Evolutionary conservation across 2,888 invertebrate genomes (phyloP), one percentile per base, ranked within the genome.

Genomic region (Neelides folsomi): DNA sequence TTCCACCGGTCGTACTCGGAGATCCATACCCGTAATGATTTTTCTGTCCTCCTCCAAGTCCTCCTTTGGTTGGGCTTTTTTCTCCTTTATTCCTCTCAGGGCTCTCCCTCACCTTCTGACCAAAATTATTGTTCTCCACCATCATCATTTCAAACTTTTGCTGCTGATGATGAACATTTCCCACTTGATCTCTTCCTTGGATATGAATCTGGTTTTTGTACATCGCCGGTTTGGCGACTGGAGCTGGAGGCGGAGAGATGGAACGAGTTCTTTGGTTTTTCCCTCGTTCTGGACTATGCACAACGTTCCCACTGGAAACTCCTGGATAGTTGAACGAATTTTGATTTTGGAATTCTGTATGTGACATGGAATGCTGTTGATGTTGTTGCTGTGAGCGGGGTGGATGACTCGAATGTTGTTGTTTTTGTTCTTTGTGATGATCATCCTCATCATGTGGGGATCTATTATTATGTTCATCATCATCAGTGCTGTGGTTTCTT

Each of bases 231-330:
- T 39, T 47, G 44, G 45, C 37, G 15, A 75, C 75, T 36, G 76
- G 76, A 66, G 73, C 75, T 40, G 76, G 69, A 52, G 71, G 65
- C 50, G 71, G 71, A 2, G 72, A 71, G 50, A 68, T 73, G 48
- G 73, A 73, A 55, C 74, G 73, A 66, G 75, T 74, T 58, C 63
- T 58, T 47, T 63, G 63, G 53, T 61, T 59, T 42, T 53, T 57
- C 18, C 47, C 42, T 41, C 62, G 62, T 19, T 27, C 27, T 3
- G 27, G 27, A 27, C 42, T 41, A 13, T 49, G 49, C 18, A 27
- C 34, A 2, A 42, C 27, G 42, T 13, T 42, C 42, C 16, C 18
- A 18, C 18, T 12, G 16, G 18, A 16, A 6, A 16, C 16, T 16
- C 15, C 42, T 3, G 18, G 42, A 42, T 12, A 19, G 18, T 19